Evolutionary conservation across 1,140 invertebrate species (phyloP), one percentile per base, ranked within the genome.

Genomic region (Brachionus angularis): DNA sequence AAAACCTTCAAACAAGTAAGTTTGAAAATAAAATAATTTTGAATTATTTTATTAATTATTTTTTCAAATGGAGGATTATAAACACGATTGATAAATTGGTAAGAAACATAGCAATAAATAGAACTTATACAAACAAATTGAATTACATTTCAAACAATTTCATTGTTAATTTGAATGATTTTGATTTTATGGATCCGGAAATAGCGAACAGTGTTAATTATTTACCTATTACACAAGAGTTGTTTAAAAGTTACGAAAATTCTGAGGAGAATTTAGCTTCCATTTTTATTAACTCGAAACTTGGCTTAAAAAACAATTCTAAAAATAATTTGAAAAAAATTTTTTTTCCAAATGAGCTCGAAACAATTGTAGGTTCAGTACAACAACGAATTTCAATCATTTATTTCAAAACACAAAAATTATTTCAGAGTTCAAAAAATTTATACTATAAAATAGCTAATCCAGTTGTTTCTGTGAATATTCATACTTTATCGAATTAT

Each of bases 381-480:
- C 34, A 25, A 23, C 36, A 31, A 39, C 53, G 53, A 39, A 58
- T 58, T 39, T 58, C 53, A 14, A 14, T 29, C 39, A 39, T 58
- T n/a, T 58, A 42, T 58, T 58, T 58, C 25, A 58, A 58, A 58
- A 58, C 21, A 25, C 39, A 31, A 2, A 58, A 58, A 58, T 27
- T 58, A 21, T 58, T 58, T 58, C 23, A 21, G 39, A 39, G 27
- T 42, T n/a, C n/a, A 36, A 58, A 12, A n/a, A 23, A 42, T 34
- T 18, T 39, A 14, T 25, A 1, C n/a, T 58, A 8, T 39, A n/a
- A n/a, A n/a, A n/a, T n/a, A n/a, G n/a, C 53, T 12, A 58, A 4
- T 12, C 53, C 53, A 39, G 39, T 58, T 33, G 25, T 58, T 23
- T 39, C 34, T 23, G 10, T 58, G n/a, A n/a, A 23, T 16, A 18